Conservation (phyloP, 2,888 invertebrate species). For the Andrena dorsata region DNA sequence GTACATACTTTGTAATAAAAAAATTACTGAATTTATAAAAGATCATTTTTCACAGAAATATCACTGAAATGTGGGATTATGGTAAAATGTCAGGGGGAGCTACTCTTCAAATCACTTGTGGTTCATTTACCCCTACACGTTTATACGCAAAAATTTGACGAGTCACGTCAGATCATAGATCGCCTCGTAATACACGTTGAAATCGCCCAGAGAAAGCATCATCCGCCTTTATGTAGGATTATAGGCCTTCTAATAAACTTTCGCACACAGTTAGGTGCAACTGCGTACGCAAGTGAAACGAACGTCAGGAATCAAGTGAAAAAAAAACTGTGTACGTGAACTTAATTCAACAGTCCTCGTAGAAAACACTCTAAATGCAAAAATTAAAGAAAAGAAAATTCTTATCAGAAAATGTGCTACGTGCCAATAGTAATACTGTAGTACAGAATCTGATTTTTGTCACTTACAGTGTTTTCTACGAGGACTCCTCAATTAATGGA, state of each 20-base stretch:
- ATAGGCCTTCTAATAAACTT: constrained; percentile 74
- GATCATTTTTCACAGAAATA: too few relatives aligned
- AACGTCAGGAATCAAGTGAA: constrained; percentile 11
- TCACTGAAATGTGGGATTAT: too few relatives aligned
- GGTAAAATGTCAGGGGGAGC: too few relatives aligned
- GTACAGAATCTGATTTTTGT: too few relatives aligned
- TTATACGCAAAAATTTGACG: constrained; percentile 8
- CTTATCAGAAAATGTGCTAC: too few relatives aligned
- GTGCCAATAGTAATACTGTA: too few relatives aligned
- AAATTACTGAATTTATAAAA: too few relatives aligned
- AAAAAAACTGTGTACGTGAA: constrained; percentile 13
- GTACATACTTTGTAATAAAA: too few relatives aligned
- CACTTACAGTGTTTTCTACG: too few relatives aligned
- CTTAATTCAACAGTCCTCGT: neutral
- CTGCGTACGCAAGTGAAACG: constrained; percentile 27
- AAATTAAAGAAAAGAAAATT: too few relatives aligned
- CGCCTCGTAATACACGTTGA: constrained; percentile 29
- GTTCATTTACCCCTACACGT: neutral
- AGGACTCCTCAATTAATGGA: neutral
- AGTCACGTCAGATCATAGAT: constrained; percentile 30
- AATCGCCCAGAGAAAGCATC: constrained; percentile 70
- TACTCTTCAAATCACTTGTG: neutral
- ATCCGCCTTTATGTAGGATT: constrained; percentile 72
- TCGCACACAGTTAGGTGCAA: constrained; percentile 51
- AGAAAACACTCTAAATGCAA: too few relatives aligned